Evolutionary conservation across 2,888 invertebrate species (phyloP).

Genomic region (Crioceris asparagi): DNA sequence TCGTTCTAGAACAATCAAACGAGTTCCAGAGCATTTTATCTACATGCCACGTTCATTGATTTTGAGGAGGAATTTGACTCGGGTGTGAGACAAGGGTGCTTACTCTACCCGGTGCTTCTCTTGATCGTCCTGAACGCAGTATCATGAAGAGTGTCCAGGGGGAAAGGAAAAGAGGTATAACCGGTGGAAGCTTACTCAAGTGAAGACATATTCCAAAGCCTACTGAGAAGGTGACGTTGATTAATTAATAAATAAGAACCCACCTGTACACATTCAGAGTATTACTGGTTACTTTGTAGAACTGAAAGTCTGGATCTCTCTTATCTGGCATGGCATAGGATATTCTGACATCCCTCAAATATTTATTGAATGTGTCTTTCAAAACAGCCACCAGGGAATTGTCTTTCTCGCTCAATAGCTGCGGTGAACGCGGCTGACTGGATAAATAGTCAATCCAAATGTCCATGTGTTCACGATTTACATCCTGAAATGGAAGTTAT

Average conservation of each 20-base stretch:
- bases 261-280: constrained; percentile 81
- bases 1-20: too few relatives aligned
- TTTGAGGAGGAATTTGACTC: too few relatives aligned
- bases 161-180: neutral
- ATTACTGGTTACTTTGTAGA: constrained; percentile 75
- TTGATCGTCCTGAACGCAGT: too few relatives aligned
- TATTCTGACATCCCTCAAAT: constrained; percentile 65
- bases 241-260: constrained; percentile 12
- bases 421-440: constrained; percentile 63
- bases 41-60: too few relatives aligned
- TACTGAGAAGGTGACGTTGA: too few relatives aligned
- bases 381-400: constrained; percentile 58
- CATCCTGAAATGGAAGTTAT: constrained; percentile 45
- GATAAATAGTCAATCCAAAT: constrained; percentile 68
- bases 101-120: too few relatives aligned
- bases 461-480: constrained; percentile 60
- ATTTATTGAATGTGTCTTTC: constrained; percentile 61
- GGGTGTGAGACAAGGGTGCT: too few relatives aligned
- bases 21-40: too few relatives aligned
- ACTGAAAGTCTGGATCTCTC: constrained; percentile 85
- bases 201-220: neutral
- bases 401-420: constrained; percentile 55
- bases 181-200: too few relatives aligned
- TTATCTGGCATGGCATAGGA: constrained; percentile 63
- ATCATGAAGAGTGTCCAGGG: too few relatives aligned